Base-by-base conservation (phyloP, 2,797 vertebrate species). In the Sebastes itinus region DNA sequence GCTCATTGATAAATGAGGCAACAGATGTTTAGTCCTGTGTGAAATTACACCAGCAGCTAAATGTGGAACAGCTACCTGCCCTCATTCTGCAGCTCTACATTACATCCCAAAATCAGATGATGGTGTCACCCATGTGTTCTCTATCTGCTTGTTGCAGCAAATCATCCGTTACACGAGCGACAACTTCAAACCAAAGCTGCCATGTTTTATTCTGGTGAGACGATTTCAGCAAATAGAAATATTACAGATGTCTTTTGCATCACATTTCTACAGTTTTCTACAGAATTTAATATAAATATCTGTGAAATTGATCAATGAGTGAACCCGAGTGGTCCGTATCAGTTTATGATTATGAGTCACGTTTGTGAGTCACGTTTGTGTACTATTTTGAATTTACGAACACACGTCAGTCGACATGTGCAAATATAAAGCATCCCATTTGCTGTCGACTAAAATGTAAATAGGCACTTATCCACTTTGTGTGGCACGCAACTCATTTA, bases 51-150 rank as follows among this genome's bases (percentile, higher is more conserved):
- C 72, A 74, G 54, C 30, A 38, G 82, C 52, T 66, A 20, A 46
- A 87, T 76, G 82, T 85, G 80, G 84, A 83, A 1, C 82, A 85
- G 80, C 76, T 83, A 72, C 77, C 71, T 81, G 87, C n/a, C 33
- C 87, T 86, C 75, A 67, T 85, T 88, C 72, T 84, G 81, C 85
- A 81, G 81, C 56, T 79, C 80, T 7, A 72, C 64, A 75, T 85
- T 32, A 58, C 78, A 77, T 54, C 80, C 30, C 59, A 33, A 7
- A 20, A 61, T 30, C 23, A 58, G 23, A 28, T 2, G 42, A 49
- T 20, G 42, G 42, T 49, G 42, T 49, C 42, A 49, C 42, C 42
- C 42, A 0, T 49, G 42, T 49, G 16, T 20, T 49, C 42, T 49
- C 16, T 49, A 20, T 18, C 42, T 49, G 42, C 42, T 49, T 49